Percentiles rank a stretch among this genome's conserved stretches.
These are phyloP conservation scores for Cephonodes hylas DNA, from an alignment of 2,888 invertebrate genomes.

Conservation along the genomic window DNA sequence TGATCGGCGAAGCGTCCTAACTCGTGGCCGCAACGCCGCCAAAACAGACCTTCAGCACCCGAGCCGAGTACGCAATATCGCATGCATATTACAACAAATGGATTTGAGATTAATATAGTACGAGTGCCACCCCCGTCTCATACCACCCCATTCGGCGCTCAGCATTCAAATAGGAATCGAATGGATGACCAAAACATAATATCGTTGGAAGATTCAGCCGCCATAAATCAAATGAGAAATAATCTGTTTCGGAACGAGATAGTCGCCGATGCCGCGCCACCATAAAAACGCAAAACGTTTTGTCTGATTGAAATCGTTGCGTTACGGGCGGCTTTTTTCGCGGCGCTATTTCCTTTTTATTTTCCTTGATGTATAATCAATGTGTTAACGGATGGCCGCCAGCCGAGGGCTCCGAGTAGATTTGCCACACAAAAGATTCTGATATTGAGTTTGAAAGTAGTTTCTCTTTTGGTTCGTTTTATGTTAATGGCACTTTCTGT, in stretches of 20 bases:
- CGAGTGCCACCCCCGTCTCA: constrained; percentile 77
- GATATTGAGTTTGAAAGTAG: constrained; percentile 79
- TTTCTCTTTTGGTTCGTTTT: constrained; percentile 73
- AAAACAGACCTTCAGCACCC: constrained; percentile 61
- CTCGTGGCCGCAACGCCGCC: constrained; percentile 59
- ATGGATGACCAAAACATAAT: constrained; percentile 82
- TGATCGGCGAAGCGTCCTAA: constrained; percentile 79
- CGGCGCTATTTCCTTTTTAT: constrained; percentile 73
- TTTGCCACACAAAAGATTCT: constrained; percentile 79
- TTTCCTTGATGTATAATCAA: constrained; percentile 81
- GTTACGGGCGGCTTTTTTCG: constrained; percentile 66
- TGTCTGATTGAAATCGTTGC: constrained; percentile 80
- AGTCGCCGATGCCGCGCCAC: constrained; percentile 73
- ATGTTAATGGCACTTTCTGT: constrained; percentile 76
- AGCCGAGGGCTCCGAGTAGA: constrained; percentile 68
- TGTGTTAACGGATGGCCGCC: constrained; percentile 79
- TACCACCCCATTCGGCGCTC: constrained; percentile 77
- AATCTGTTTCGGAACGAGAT: constrained; percentile 81
- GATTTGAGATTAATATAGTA: constrained; percentile 81
- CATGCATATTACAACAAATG: constrained; percentile 78
- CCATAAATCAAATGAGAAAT: constrained; percentile 83
- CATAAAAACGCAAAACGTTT: constrained; percentile 81
- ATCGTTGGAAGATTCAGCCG: constrained; percentile 79
- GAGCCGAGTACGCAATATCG: constrained; percentile 57
- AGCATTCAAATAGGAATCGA: constrained; percentile 82